Percentiles rank a stretch among this genome's conserved stretches.
phyloP scores from a whole-genome alignment of 2,888 invertebrate genomes.

The Lasioglossum zephyrum region DNA sequence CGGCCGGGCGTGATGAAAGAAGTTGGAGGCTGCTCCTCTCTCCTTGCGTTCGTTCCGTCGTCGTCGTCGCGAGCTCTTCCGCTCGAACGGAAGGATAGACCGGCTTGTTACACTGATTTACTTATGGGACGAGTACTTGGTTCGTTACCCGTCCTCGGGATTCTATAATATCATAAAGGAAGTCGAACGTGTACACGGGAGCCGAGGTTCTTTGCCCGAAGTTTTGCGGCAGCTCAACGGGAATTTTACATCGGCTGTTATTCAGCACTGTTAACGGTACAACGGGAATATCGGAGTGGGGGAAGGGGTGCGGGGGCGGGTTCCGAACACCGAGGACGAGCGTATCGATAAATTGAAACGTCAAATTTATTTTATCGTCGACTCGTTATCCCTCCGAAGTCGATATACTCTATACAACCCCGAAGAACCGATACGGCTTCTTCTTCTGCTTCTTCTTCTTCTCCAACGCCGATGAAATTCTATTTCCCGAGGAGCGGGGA shows the following conservation, averaged over 20 bases:
- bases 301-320: too few species aligned
- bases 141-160: constrained; percentile 70
- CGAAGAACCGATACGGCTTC: constrained; percentile 55
- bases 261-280: constrained; percentile 27
- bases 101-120: constrained; percentile 74
- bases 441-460: neutral
- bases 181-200: constrained; percentile 44
- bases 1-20: constrained; percentile 66
- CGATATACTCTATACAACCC: constrained; percentile 37
- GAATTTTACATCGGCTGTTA: constrained; percentile 47
- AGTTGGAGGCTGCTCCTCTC: constrained; percentile 56
- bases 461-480: constrained; percentile 22
- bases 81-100: constrained; percentile 66
- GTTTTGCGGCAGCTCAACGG: constrained; percentile 42
- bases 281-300: neutral
- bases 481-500: constrained; percentile 35
- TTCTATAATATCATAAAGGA: constrained; percentile 67
- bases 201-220: constrained; percentile 27
- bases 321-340: constrained; percentile 35
- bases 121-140: constrained; percentile 69
- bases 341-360: constrained; percentile 67
- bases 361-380: constrained; percentile 69
- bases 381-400: constrained; percentile 64
- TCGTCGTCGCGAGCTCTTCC: constrained; percentile 59
- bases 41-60: constrained; percentile 61